Evolutionary conservation across 2,113 vertebrate species (phyloP), one percentile per base, ranked within the genome.

Genomic region (Gasterosteus aculeatus): DNA sequence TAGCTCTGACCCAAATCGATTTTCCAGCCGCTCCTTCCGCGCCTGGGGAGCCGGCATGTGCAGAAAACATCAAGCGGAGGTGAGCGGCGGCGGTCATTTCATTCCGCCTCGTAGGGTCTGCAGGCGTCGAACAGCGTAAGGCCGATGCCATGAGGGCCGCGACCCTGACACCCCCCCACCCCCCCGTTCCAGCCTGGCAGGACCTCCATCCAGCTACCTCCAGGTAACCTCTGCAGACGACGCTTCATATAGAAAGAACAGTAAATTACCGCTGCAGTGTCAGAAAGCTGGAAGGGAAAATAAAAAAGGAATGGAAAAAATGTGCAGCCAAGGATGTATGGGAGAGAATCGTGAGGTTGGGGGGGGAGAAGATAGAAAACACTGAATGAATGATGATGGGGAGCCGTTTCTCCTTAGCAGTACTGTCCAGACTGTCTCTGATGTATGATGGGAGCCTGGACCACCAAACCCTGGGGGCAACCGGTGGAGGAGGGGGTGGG

Each of bases 1-100:
- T 89, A 82, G 69, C 75, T 83, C 70, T 91, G 91, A 91, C 90
- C 91, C 77, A 88, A 93, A 92, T 93, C 89, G 92, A 88, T 91
- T 93, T 91, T 75, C 88, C 90, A 92, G 92, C 79, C 73, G 58
- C 70, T 85, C 64, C 58, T 47, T 78, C 78, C 69, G 29, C 68
- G 54, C 80, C 68, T 19, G 66, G 84, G 83, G 77, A 89, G 77
- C 77, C 38, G 35, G 81, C 89, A 91, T 80, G 78, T 92, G 90
- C 57, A 35, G 49, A 92, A 90, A 73, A 54, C 81, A 93, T 92
- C 71, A 85, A 76, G 77, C 19, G 64, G 77, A 91, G 83, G 83
- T 91, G 80, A 88, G 78, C 75, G 33, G 57, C 77, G 61, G 58
- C 54, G 86, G 78, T 67, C 91, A 64, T 80, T 69, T 80, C 78